Base-by-base conservation (phyloP, 2,888 invertebrate genomes). In the Coecobrya sp. region DNA sequence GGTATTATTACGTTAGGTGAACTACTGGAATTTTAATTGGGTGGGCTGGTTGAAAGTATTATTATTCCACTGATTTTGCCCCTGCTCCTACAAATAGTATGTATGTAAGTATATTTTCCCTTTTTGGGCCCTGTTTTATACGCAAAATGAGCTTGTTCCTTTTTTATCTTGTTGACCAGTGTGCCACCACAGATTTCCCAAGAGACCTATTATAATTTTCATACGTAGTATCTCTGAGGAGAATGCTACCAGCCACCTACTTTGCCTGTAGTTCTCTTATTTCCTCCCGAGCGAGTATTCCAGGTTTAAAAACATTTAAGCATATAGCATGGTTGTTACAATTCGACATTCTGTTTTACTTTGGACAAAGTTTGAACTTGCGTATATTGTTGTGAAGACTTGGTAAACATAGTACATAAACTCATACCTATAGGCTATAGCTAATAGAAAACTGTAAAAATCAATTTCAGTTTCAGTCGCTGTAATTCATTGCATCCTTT, bases 121-220 rank as follows among this genome's bases (percentile, higher is more conserved):
- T 8, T 19, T 7, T 59, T 19, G 3, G 2, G 13, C 1, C 5
- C 59, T 85, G 52, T 65, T 13, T 30, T 86, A 7, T 68, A 25
- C 25, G 1, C 0, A 65, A 42, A 30, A 62, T 84, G 65, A 84
- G 55, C 84, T 65, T 42, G 62, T 68, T 52, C 62, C 62, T 62
- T 87, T 76, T 62, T 70, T 70, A 62, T 81, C 81, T 90, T 85
- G 85, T 86, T 90, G 90, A 85, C 90, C 90, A 90, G 86, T 55
- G 55, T 86, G 52, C 49, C 49, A 52, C 52, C 70, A 52, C 30
- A 91, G 55, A 91, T 91, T 91, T 91, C 91, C 91, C 91, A 19
- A 86, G 91, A 62, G 91, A 79, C 68, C 86, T 86, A 91, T 91
- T 91, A 91, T 65, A 86, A 91, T 84, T 82, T 85, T 89, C 81